A percentile compares a stretch with the other conserved stretches of the same genome.
These are phyloP conservation scores for Ellobius talpinus DNA, from an alignment of 2,113 vertebrate species.

Conservation along the genomic window DNA sequence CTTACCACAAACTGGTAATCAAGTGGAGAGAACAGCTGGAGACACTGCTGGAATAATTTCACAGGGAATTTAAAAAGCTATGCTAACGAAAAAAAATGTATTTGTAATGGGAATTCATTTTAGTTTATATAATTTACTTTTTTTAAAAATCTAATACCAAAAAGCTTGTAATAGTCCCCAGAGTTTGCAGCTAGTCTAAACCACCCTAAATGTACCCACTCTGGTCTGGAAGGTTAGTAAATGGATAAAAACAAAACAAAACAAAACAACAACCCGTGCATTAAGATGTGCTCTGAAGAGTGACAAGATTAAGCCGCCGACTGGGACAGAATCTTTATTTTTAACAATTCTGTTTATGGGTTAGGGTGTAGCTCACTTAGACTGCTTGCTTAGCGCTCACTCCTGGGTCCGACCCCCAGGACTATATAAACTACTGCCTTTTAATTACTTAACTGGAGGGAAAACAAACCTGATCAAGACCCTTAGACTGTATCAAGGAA, in stretches of 20 bases:
- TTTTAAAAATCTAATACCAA: neutral
- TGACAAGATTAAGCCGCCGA: neutral
- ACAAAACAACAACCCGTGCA: neutral
- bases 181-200: neutral
- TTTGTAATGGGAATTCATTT: slow-evolving; percentile 24
- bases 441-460: neutral
- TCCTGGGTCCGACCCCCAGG: no score
- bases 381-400: neutral
- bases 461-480: neutral
- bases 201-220: neutral
- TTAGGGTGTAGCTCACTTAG: neutral
- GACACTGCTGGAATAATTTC: neutral
- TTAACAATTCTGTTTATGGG: neutral
- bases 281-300: neutral
- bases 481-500: neutral
- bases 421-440: neutral
- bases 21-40: neutral
- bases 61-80: neutral
- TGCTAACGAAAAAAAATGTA: neutral
- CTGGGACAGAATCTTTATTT: neutral
- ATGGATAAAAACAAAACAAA: neutral
- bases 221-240: neutral
- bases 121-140: slow-evolving; percentile 9
- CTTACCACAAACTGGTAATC: neutral
- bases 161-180: neutral